Base-by-base conservation (phyloP, 2,797 vertebrate species). In the Phoeniculus purpureus region DNA sequence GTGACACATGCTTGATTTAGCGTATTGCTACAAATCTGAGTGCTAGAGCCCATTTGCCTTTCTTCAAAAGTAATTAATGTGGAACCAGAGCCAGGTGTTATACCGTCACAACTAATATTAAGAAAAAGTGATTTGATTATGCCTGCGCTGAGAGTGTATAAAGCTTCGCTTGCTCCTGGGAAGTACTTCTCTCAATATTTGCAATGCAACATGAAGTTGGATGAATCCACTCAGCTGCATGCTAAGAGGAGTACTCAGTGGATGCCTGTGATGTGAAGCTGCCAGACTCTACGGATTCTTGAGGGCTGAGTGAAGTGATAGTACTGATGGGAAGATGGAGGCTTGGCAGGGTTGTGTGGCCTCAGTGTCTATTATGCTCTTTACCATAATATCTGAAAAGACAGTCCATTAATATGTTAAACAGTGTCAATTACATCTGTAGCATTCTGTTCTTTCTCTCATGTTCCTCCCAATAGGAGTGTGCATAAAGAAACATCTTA, bases 11-110 rank as follows among this genome's bases (percentile, higher is more conserved):
- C 61, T 55, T 81, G 80, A 82, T 80, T 93, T 79, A 84, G 50
- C 61, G 50, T 81, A 79, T 90, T 80, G 66, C 75, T 93, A 72
- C 70, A 91, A 87, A 92, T 87, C 62, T 78, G 55, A 85, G 71
- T 12, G 43, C 73, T 87, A 92, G 50, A 90, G 50, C 31, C 71
- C 70, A 50, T 92, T 90, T 92, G 66, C 75, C 26, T 77, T 81
- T 80, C 68, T 87, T 91, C 50, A 85, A 47, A 85, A 85, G 17
- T 59, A 71, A 31, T 80, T 85, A 67, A 73, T 67, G 22, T 91
- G 86, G 92, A 88, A 55, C 8, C 54, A 70, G 19, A n/a, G 60
- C 47, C 78, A 55, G 56, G 67, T 59, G 43, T 75, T 81, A 62
- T 76, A 85, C 17, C 12, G 81, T 31, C 21, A 75, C 83, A 29